A percentile compares a stretch with the other conserved stretches of the same genome.
phyloP scores from a whole-genome alignment of 37 sponge, comb jelly and placozoan species.

The Bolinopsis microptera region DNA sequence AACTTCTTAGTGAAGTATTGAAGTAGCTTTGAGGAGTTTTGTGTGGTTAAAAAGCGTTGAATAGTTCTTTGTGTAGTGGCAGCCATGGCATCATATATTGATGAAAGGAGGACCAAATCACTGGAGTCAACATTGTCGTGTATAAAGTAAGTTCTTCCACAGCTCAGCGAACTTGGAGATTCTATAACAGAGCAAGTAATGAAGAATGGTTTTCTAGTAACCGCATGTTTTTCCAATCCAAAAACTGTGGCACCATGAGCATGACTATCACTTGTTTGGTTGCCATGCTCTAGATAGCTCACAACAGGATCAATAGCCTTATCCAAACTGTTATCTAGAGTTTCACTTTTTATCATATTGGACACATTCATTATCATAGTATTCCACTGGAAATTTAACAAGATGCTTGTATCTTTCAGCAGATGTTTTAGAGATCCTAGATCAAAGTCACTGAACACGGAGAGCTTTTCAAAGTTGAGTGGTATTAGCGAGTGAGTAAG shows the following conservation, averaged over 20 bases:
- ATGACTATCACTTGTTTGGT: neutral
- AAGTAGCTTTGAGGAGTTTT: conserved; percentile 21
- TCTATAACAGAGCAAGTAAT: conserved; percentile 5
- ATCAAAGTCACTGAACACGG: conserved; percentile 1
- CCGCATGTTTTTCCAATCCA: neutral
- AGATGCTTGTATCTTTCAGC: neutral
- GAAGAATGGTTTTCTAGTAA: conserved; percentile 6
- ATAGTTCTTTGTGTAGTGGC: conserved; percentile 18
- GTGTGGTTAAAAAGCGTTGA: neutral
- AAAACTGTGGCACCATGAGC: neutral
- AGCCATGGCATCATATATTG: conserved; percentile 35
- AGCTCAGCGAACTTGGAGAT: neutral
- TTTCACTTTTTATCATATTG: neutral
- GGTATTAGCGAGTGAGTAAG: conserved; percentile 7
- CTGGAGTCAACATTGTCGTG: neutral
- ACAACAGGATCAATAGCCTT: conserved; percentile 5
- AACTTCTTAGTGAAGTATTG: conserved; percentile 41
- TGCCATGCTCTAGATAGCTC: conserved; percentile 17
- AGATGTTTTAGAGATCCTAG: conserved; percentile 52
- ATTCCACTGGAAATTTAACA: conserved; percentile 45
- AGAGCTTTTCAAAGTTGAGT: neutral
- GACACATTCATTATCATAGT: conserved; percentile 22
- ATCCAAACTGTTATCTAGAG: neutral
- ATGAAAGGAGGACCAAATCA: conserved; percentile 19
- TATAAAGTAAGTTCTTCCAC: conserved; percentile 46